Percentiles rank a stretch among this genome's conserved stretches.
Conservation (phyloP, 2,888 invertebrate species). For the Hofmannophila pseudospretella region DNA sequence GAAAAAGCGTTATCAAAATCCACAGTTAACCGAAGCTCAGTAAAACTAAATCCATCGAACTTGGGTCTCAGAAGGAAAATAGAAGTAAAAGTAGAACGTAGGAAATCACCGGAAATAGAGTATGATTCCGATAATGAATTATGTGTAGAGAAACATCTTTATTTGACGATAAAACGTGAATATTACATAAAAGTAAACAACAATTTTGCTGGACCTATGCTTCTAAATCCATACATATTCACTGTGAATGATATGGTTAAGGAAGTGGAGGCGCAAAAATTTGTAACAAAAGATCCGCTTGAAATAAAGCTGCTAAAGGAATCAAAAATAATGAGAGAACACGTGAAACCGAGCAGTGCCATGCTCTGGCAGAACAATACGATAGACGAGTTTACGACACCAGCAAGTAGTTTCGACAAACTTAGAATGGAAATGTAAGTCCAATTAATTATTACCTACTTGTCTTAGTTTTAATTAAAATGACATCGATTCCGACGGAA, state of each 20-base stretch:
- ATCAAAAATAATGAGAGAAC: no score
- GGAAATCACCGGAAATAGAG: conserved; percentile 9
- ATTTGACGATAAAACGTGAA: conserved; percentile 33
- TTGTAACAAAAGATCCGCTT: no score
- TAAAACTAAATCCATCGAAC: no score
- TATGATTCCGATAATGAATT: conserved; percentile 23
- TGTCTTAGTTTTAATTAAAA: no score
- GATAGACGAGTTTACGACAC: conserved; percentile 14
- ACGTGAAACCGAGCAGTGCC: conserved; percentile 42
- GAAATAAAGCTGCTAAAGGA: no score
- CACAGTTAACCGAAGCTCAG: no score
- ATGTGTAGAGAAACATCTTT: no score
- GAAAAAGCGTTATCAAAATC: no score
- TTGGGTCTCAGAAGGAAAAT: conserved; percentile 32
- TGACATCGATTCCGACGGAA: no score
- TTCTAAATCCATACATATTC: conserved; percentile 43
- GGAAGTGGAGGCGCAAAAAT: conserved; percentile 33
- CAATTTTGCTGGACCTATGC: conserved; percentile 19
- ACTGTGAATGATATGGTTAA: conserved; percentile 41
- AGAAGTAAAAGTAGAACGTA: conserved; percentile 14
- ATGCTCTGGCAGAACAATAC: conserved; percentile 27
- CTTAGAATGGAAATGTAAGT: conserved; percentile 38
- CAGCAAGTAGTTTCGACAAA: conserved; percentile 29
- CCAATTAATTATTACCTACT: no score
- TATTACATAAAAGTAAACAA: conserved; percentile 35